Evolutionary conservation across 1,140 invertebrate genomes (phyloP), one percentile per base, ranked within the genome.

Genomic region (Heterodera schachtii): DNA sequence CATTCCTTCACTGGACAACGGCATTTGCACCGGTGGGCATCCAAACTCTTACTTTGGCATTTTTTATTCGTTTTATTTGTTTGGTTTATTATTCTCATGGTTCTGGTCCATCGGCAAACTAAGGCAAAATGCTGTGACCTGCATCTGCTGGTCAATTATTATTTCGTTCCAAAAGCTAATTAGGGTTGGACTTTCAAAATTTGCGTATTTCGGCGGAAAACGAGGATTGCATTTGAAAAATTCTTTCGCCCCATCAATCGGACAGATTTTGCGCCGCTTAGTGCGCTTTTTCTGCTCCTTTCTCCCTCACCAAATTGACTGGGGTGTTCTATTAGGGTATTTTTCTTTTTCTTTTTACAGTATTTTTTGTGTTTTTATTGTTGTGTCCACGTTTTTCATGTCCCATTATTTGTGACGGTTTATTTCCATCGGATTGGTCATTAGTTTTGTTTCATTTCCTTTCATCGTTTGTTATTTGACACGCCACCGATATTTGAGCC

Each of bases 21-120:
- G 85, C 19, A 44, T 85, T n/a, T 86, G 85, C 80, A 87, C 83
- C 46, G 83, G 85, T 86, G 67, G 44, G 82, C 19, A 64, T 64
- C 16, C 13, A 64, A 64, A 64, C 57, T 16, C 5, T 19, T 11
- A 46, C n/a, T 9, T 31, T 71, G 21, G 6, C 21, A 46, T 46
- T 8, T 7, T 9, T 69, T 69, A 31, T 69, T 69, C 41, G 7
- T 9, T 71, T 1, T n/a, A 41, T 21, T 8, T 71, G 13, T 71
- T 31, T 71, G 69, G 19, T n/a, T 11, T 11, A 11, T 64, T 64
- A 19, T 19, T 19, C 16, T 64, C 5, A 19, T 11, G 57, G 57
- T 64, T 11, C 19, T 64, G 57, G 57, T 9, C 0, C 57, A 19
- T n/a, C 57, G 11, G 16, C 19, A 16, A 19, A 60, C 16, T 19